Evolutionary conservation across 2,113 vertebrate genomes (phyloP), one percentile per base, ranked within the genome.

Genomic region (Brachyhypopomus gauderio): DNA sequence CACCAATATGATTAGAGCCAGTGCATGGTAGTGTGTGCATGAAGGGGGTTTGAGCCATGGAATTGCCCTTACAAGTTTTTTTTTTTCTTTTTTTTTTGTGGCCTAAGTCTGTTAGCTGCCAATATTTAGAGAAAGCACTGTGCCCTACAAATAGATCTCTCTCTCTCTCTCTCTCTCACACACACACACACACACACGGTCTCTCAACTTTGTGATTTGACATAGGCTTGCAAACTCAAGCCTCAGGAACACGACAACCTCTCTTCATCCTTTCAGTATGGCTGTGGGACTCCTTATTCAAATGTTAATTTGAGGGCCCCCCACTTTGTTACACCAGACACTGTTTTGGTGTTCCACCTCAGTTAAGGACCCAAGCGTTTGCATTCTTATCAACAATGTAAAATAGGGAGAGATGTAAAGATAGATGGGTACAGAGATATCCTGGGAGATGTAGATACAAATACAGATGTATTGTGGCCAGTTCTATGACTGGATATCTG

Each of bases 51-150:
- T 8, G 41, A 20, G 66, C 34, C 36, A 41, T 34, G 19, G 17
- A 67, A 67, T 34, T 70, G 20, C 19, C 19, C 4, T 70, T 41
- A 41, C 66, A 70, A 70, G 36, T 70, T 41, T 70, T 70, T n/a
- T 7, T 69, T 38, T 41, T n/a, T n/a, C n/a, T n/a, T n/a, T n/a
- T n/a, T n/a, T n/a, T 70, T n/a, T 6, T 67, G 17, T 41, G 34
- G 8, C 34, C 36, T 41, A 70, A 34, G 52, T 69, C 11, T 70
- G n/a, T 23, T 58, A 14, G 56, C n/a, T 70, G 52, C 63, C 63
- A 78, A 59, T 78, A 59, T 78, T 78, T 59, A 20, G 22, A 70
- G 52, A 78, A 70, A 78, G 66, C 64, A 59, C 30, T 70, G 27
- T n/a, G 34, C 38, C 8, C 30, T 4, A 67, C 36, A 30, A 67